These are phyloP conservation scores for Eurypyga helias DNA, from an alignment of 2,113 vertebrate species.

Conservation along the genomic window DNA sequence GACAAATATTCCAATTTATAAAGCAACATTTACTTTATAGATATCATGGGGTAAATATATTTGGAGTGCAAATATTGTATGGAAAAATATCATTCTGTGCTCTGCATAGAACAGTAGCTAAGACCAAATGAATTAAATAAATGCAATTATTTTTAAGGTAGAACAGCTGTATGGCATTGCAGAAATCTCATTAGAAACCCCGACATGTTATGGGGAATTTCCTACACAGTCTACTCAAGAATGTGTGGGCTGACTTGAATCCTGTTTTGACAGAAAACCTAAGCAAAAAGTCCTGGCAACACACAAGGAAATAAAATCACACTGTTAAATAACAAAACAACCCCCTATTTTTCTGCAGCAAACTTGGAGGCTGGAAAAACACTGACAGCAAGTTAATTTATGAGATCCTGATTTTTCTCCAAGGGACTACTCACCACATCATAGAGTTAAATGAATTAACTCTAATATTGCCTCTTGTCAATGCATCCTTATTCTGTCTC, in stretches of 20 bases:
- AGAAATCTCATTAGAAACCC: background rate
- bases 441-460: background rate
- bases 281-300: background rate
- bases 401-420: background rate
- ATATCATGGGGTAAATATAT: conserved; percentile 34
- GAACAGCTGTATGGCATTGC: background rate
- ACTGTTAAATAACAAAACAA: background rate
- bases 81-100: background rate
- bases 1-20: conserved; percentile 12
- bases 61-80: background rate
- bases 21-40: conserved; percentile 21
- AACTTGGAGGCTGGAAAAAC: background rate
- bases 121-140: background rate
- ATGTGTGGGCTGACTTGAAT: background rate
- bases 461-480: background rate
- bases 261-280: background rate
- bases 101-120: background rate
- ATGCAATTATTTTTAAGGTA: background rate
- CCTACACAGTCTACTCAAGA: background rate
- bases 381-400: background rate
- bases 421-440: background rate
- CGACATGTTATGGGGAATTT: background rate
- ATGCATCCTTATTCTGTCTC: background rate
- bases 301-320: background rate
- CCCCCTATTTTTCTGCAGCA: background rate